These are phyloP conservation scores for Tragelaphus imberbis DNA, from an alignment of 2,113 vertebrate genomes.

Conservation along the genomic window DNA sequence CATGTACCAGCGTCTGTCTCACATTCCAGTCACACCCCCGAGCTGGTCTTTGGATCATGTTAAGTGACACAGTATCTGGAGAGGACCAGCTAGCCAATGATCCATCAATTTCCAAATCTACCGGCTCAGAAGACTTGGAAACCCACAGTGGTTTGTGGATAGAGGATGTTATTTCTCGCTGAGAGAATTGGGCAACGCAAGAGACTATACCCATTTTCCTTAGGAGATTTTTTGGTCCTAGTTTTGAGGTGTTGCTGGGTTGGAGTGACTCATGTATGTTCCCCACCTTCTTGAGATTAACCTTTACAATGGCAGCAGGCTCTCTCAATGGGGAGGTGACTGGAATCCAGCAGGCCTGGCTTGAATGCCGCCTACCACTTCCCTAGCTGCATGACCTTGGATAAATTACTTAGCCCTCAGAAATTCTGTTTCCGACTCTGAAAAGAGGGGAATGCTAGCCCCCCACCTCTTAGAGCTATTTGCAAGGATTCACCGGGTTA, in stretches of 20 bases:
- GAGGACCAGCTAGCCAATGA: neutral
- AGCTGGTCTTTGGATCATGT: neutral
- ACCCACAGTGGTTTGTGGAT: neutral
- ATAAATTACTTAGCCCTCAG: neutral
- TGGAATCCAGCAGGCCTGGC: neutral
- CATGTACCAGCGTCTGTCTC: neutral
- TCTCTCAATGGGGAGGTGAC: neutral
- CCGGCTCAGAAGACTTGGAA: neutral
- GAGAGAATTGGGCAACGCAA: neutral
- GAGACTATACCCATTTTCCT: neutral
- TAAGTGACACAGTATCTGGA: neutral
- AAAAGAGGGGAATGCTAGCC: neutral
- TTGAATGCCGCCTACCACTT: neutral
- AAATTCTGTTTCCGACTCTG: neutral
- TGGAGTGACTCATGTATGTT: neutral
- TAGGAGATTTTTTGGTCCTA: neutral
- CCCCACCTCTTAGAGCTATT: neutral
- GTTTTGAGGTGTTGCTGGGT: neutral
- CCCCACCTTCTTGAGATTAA: neutral
- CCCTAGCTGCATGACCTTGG: neutral
- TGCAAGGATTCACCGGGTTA: neutral
- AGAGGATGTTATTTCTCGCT: neutral
- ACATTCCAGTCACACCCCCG: neutral
- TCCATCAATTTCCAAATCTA: neutral
- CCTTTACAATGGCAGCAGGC: neutral